phyloP scores from a whole-genome alignment of 2,888 invertebrate species.

The Xestia ashworthii region DNA sequence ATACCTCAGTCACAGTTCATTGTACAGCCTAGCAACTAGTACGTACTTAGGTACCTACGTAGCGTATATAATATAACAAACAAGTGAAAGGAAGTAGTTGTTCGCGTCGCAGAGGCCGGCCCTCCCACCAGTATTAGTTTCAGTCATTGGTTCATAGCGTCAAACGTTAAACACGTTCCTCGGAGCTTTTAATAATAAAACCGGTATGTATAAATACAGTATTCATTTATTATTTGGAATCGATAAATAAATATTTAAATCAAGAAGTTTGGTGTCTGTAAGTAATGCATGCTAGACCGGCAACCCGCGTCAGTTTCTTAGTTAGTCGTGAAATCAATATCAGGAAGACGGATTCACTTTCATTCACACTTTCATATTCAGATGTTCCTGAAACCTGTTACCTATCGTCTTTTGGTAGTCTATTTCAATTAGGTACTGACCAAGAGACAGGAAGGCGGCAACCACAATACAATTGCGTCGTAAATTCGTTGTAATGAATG shows the following conservation, averaged over 20 bases:
- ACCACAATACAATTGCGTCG: background rate
- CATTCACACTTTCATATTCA: background rate
- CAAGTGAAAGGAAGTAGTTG: slow-evolving; percentile 48
- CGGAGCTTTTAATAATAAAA: background rate
- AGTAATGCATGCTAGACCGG: background rate
- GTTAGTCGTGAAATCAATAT: background rate
- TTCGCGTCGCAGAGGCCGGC: slow-evolving; percentile 5
- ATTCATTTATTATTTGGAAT: background rate
- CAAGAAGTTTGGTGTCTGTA: no score
- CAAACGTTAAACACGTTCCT: slow-evolving; percentile 26
- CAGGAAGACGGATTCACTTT: background rate
- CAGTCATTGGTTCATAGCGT: slow-evolving; percentile 9
- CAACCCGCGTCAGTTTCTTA: background rate
- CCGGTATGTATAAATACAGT: slow-evolving; percentile 32
- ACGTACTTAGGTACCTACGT: background rate
- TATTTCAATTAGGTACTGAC: background rate
- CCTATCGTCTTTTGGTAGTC: background rate
- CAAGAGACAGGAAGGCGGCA: background rate
- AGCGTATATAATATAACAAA: slow-evolving; percentile 23
- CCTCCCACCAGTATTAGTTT: slow-evolving; percentile 28
- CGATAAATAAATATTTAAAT: no score
- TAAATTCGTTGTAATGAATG: background rate
- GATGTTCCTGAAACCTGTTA: background rate
- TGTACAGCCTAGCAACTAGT: background rate
- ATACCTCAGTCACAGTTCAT: background rate